Percentiles rank a stretch among this genome's conserved stretches.
These are phyloP conservation scores for Silurus asotus DNA, from an alignment of 2,113 vertebrate genomes.

Conservation along the genomic window DNA sequence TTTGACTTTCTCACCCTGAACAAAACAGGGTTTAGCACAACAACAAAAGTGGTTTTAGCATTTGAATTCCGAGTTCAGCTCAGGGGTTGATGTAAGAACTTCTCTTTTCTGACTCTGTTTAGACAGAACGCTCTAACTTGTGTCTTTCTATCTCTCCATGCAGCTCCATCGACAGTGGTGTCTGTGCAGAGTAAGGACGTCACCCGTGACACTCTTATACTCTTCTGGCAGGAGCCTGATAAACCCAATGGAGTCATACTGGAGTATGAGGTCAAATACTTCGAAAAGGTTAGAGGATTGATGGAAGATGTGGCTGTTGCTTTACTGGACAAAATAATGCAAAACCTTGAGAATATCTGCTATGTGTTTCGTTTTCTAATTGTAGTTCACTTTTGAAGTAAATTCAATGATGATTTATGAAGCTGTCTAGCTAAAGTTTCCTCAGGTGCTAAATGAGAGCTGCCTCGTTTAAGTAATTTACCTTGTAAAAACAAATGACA, in stretches of 20 bases:
- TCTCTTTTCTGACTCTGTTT: background rate
- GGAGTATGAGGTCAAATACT: conserved; percentile 98
- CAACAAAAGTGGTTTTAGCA: conserved; percentile 40
- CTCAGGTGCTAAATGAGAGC: conserved; percentile 1
- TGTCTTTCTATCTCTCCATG: conserved; percentile 37
- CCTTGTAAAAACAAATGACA: background rate
- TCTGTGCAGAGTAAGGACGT: conserved; percentile 94
- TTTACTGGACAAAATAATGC: background rate
- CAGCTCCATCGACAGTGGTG: conserved; percentile 91
- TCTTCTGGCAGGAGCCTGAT: conserved; percentile 93
- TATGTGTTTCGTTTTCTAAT: background rate
- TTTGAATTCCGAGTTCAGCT: conserved; percentile 16
- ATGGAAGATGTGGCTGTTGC: conserved; percentile 8
- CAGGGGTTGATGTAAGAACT: background rate
- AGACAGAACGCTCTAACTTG: background rate
- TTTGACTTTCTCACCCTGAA: conserved; percentile 63
- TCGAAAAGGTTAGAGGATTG: conserved; percentile 85
- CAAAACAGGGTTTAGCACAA: conserved; percentile 54
- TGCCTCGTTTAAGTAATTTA: background rate
- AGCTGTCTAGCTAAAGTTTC: background rate
- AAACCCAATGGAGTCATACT: conserved; percentile 94
- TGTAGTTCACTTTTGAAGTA: background rate
- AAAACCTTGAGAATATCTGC: background rate
- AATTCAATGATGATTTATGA: background rate
- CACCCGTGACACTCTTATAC: conserved; percentile 90